A percentile compares a stretch with the other conserved stretches of the same genome.
Evolutionary conservation across 1,140 invertebrate species (phyloP).

Genomic region (Heliconius melpomene): DNA sequence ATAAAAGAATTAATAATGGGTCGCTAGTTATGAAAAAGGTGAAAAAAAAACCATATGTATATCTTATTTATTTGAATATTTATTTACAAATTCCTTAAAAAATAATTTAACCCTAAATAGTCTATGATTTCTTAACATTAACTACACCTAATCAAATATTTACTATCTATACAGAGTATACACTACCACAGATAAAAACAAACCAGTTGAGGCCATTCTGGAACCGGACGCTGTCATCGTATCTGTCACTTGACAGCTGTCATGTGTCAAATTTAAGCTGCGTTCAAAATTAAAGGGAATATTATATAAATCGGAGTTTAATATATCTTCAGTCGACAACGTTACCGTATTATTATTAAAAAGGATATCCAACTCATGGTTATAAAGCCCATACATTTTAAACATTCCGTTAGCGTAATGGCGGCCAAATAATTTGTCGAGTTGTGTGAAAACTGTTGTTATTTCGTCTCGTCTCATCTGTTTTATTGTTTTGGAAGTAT

Average conservation of each 20-base stretch:
- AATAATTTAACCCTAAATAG: not conserved
- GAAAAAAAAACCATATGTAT: too few species aligned
- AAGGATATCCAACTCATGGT: conserved; percentile 82
- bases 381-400: conserved; percentile 85
- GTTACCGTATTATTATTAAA: conserved; percentile 85
- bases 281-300: conserved; percentile 69
- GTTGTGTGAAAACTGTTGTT: conserved; percentile 83
- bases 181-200: conserved; percentile 27
- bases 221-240: conserved; percentile 26
- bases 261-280: conserved; percentile 45
- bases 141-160: too few species aligned
- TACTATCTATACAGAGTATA: not conserved
- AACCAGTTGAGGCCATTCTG: conserved; percentile 31
- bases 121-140: too few species aligned
- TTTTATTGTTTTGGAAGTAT: conserved; percentile 82
- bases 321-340: conserved; percentile 70
- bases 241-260: conserved; percentile 49
- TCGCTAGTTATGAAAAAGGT: too few species aligned
- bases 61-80: not conserved
- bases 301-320: conserved; percentile 67
- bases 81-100: not conserved
- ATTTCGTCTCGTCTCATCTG: conserved; percentile 83
- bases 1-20: too few species aligned
- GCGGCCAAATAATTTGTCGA: conserved; percentile 86
- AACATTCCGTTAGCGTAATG: conserved; percentile 83